These are phyloP conservation scores for Bryconaethiops microstoma DNA, from an alignment of 2,797 vertebrate species.

Conservation along the genomic window DNA sequence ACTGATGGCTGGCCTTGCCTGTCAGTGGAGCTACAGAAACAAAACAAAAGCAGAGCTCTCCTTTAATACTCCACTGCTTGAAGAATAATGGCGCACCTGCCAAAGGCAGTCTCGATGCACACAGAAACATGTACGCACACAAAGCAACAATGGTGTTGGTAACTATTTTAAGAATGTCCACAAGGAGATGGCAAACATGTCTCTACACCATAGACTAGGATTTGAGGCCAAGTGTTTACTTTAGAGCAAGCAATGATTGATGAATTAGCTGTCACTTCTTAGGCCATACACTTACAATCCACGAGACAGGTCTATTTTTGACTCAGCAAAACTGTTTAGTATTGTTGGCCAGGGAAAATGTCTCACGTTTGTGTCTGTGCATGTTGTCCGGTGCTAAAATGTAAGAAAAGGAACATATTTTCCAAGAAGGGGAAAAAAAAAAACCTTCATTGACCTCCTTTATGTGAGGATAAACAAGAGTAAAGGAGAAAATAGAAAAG, in stretches of 20 bases:
- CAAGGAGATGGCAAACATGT: constrained; percentile 68
- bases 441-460: background rate
- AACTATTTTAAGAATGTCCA: constrained; percentile 64
- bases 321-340: constrained; percentile 38
- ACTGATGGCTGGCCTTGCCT: constrained; percentile 44
- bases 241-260: constrained; percentile 67
- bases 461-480: background rate
- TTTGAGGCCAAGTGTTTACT: constrained; percentile 70
- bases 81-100: constrained; percentile 70
- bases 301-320: constrained; percentile 30
- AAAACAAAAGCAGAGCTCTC: constrained; percentile 65
- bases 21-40: constrained; percentile 55
- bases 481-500: constrained; percentile 1
- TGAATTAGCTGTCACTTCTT: constrained; percentile 67
- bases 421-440: background rate
- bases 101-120: constrained; percentile 57
- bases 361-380: constrained; percentile 42
- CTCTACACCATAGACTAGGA: constrained; percentile 63
- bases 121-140: constrained; percentile 34
- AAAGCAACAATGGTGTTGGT: constrained; percentile 45
- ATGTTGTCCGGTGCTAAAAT: constrained; percentile 52
- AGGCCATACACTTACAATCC: constrained; percentile 28
- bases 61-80: constrained; percentile 54
- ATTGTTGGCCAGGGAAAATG: constrained; percentile 26
- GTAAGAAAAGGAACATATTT: constrained; percentile 58